Evolutionary conservation across 1,140 invertebrate genomes (phyloP), one percentile per base, ranked within the genome.

Genomic region (Carposina sasakii): DNA sequence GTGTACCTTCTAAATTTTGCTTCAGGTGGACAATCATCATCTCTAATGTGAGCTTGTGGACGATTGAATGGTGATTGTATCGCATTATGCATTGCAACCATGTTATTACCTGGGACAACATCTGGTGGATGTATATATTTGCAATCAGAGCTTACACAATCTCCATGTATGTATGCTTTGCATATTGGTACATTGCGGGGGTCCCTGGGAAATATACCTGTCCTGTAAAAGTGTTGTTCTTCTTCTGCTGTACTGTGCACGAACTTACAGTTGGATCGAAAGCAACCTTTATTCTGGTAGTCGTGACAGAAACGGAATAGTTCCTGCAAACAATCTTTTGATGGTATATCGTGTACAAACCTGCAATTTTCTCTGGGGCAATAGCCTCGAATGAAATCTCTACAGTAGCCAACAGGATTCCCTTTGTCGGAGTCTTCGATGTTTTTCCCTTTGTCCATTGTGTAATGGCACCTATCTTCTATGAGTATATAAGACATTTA

Each of bases 281-380:
- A 81, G 49, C 79, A 84, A 2, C 79, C 77, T 63, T 81, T 84
- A 48, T 84, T 84, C 64, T 84, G 79, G 56, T 60, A 84, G 49
- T 84, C 79, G 46, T 84, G 79, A 54, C 77, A 83, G 46, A 83
- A 81, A 37, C 71, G 63, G 54, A 83, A 83, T 16, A 83, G 45
- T 28, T 83, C 79, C 48, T 79, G 81, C 5, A 81, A 45, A 40
- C 47, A 68, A 16, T 54, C 20, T 57, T 67, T 73, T 6, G 81
- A 71, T 49, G 78, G 71, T 34, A 69, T 62, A 55, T 81, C 77
- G 30, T 84, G 81, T 26, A 77, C 62, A 52, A 53, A 84, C 53
- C 76, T 60, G 55, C 81, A 84, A 48, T 69, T 81, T 36, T 81
- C 77, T 30, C 81, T 63, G 9, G 58, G 48, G 39, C 81, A 84